Conservation (phyloP, 2,113 vertebrate genomes). For the Choloepus hoffmanni region DNA sequence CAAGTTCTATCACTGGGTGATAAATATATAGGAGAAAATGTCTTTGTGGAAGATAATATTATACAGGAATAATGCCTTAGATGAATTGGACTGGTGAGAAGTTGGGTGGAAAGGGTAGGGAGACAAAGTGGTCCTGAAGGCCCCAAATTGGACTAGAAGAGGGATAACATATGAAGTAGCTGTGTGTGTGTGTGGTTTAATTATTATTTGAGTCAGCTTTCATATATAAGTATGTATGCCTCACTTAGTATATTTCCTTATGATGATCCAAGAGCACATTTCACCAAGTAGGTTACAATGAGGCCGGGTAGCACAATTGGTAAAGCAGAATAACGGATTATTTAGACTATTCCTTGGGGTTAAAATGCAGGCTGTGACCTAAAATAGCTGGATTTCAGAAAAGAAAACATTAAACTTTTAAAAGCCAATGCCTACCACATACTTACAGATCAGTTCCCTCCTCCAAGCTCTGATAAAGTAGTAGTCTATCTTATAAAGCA, state of each 20-base stretch:
- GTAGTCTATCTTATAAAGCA: neutral
- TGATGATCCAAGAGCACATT: neutral
- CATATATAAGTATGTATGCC: neutral
- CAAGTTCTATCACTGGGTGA: neutral
- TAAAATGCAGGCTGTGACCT: neutral
- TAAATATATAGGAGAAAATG: neutral
- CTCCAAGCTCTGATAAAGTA: neutral
- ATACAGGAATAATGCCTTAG: neutral
- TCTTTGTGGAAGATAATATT: neutral
- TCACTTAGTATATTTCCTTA: neutral
- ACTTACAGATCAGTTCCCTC: neutral
- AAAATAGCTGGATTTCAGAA: neutral
- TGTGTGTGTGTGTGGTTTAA: neutral
- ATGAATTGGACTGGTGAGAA: too few species aligned
- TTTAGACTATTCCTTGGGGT: neutral
- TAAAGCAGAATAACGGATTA: neutral
- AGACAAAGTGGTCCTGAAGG: fast-evolving
- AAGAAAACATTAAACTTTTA: neutral
- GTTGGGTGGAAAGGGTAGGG: fast-evolving
- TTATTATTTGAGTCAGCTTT: neutral
- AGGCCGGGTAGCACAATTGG: neutral
- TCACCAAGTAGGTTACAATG: neutral
- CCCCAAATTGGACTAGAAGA: neutral
- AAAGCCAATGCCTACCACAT: neutral
- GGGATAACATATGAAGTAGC: fast-evolving